phyloP scores from a whole-genome alignment of 2,113 vertebrate species.

The Tor tambroides region DNA sequence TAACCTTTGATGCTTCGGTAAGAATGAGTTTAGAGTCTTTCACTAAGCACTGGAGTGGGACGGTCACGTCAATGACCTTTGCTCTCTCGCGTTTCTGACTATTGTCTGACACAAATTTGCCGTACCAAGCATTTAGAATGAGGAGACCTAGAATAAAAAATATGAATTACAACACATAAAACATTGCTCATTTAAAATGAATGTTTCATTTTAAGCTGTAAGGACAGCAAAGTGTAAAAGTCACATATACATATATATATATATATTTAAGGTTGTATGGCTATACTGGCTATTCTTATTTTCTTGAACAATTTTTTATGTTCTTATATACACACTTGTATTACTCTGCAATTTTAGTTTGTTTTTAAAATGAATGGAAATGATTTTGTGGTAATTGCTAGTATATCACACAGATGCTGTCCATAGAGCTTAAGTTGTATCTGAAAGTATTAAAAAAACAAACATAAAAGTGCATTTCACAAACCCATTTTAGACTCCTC shows the following conservation, averaged over 20 bases:
- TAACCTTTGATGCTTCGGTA: conserved; percentile 93
- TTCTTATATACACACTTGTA: too few relatives aligned
- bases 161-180: neutral
- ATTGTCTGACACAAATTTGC: conserved; percentile 92
- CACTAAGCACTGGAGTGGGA: conserved; percentile 95
- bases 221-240: neutral
- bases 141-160: conserved; percentile 83
- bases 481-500: conserved; percentile 97
- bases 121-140: conserved; percentile 95
- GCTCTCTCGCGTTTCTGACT: conserved; percentile 86
- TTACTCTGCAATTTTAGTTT: neutral
- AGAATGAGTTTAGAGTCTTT: conserved; percentile 98
- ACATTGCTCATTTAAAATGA: neutral
- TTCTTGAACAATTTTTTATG: too few relatives aligned
- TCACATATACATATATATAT: too few relatives aligned
- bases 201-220: neutral
- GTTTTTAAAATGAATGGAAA: neutral
- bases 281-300: too few relatives aligned
- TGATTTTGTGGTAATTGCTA: neutral
- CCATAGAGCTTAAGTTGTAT: neutral
- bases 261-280: too few relatives aligned
- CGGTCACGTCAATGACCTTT: conserved; percentile 93
- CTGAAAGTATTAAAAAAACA: neutral
- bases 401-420: neutral
- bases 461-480: conserved; percentile 21